phyloP scores from a whole-genome alignment of 2,888 invertebrate species.

The Villa cingulata region DNA sequence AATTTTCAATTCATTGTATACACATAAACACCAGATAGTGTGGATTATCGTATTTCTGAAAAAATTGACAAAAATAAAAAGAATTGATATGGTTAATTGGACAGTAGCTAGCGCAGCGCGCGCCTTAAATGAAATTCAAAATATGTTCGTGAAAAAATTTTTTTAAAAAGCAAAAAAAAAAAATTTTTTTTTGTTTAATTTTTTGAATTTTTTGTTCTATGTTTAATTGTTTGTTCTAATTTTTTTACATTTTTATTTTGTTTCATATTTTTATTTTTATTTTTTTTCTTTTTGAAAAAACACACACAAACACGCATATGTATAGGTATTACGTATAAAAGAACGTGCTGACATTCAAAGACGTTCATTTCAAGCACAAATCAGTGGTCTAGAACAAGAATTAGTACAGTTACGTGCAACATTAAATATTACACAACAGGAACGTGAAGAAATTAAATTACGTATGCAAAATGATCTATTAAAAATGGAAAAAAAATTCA shows the following conservation, averaged over 20 bases:
- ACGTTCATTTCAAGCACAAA: conserved; percentile 11
- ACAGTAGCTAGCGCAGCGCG: too few species aligned
- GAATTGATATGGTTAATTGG: too few species aligned
- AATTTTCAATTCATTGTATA: too few species aligned
- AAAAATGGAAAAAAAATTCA: conserved; percentile 12
- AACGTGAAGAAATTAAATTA: conserved; percentile 13
- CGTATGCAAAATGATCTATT: conserved; percentile 11
- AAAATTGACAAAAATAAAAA: too few species aligned
- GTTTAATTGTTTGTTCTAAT: background rate
- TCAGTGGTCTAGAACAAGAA: conserved; percentile 12
- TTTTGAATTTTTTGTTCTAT: too few species aligned
- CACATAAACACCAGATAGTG: too few species aligned
- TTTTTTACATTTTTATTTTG: background rate
- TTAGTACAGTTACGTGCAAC: conserved; percentile 9
- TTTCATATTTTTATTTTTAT: background rate
- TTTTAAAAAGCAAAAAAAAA: too few species aligned
- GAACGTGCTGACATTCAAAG: conserved; percentile 12
- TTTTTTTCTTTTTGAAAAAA: background rate
- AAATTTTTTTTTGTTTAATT: too few species aligned
- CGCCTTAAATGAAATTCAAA: too few species aligned
- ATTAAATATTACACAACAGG: conserved; percentile 8
- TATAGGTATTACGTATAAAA: conserved; percentile 12
- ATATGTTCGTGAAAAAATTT: too few species aligned
- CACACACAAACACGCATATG: background rate
- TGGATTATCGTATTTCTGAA: too few species aligned